Evolutionary conservation across 2,797 vertebrate species (phyloP).

Genomic region (Forpus xanthops): DNA sequence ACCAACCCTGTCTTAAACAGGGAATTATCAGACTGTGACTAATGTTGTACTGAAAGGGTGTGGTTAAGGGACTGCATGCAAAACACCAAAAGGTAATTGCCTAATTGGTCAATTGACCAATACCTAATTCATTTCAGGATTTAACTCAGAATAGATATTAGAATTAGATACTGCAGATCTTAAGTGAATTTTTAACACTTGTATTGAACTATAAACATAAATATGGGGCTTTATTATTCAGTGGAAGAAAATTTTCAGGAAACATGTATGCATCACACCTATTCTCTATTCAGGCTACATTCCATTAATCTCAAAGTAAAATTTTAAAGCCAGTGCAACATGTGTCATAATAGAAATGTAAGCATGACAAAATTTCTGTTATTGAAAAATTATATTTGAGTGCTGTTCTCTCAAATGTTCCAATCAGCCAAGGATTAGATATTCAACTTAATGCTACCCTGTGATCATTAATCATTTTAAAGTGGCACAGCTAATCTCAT

Average conservation of each 20-base stretch:
- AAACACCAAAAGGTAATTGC: background rate
- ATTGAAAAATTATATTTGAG: background rate
- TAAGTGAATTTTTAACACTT: background rate
- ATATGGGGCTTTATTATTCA: background rate
- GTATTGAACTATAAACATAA: background rate
- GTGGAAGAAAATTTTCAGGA: background rate
- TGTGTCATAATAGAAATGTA: background rate
- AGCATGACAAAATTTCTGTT: background rate
- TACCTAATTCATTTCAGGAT: background rate
- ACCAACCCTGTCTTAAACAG: background rate
- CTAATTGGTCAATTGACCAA: background rate
- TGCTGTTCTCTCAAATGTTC: background rate
- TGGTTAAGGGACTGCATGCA: background rate
- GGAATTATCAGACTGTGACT: background rate
- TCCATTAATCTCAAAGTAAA: background rate
- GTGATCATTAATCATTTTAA: conserved; percentile 21
- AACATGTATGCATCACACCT: background rate
- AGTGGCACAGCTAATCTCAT: conserved; percentile 9
- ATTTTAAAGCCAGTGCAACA: background rate
- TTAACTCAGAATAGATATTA: background rate
- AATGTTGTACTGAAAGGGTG: background rate
- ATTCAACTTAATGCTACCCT: conserved; percentile 2
- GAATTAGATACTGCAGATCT: background rate
- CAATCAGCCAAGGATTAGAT: conserved; percentile 25
- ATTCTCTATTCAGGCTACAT: background rate